Conservation (phyloP, 2,113 vertebrate genomes). For the Alces alces region DNA sequence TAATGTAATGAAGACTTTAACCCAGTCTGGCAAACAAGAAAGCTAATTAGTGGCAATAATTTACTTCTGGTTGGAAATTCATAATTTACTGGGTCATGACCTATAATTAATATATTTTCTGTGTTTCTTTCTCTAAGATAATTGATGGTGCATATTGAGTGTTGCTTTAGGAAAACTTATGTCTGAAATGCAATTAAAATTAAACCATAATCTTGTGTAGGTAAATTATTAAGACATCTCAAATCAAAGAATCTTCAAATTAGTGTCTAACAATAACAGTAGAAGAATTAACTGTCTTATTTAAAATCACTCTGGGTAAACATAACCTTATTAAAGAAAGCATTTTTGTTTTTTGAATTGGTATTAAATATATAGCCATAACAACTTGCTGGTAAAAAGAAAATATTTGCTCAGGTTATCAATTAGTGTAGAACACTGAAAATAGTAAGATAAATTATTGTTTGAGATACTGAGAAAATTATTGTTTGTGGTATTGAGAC, state of each 20-base stretch:
- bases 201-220: slow-evolving; percentile 59
- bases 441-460: neutral
- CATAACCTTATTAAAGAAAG: neutral
- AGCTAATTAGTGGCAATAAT: slow-evolving; percentile 81
- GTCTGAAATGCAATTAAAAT: slow-evolving; percentile 78
- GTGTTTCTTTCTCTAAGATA: slow-evolving; percentile 77
- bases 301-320: slow-evolving; percentile 61
- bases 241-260: slow-evolving; percentile 68
- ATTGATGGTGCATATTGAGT: slow-evolving; percentile 76
- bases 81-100: slow-evolving; percentile 80
- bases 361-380: slow-evolving; percentile 22
- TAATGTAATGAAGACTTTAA: slow-evolving; percentile 74
- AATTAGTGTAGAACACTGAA: neutral
- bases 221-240: slow-evolving; percentile 69
- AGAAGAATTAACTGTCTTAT: slow-evolving; percentile 54
- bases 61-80: slow-evolving; percentile 78
- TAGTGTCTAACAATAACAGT: slow-evolving; percentile 44
- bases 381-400: neutral
- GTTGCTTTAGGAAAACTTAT: slow-evolving; percentile 68
- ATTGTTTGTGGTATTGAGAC: neutral
- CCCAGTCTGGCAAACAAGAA: slow-evolving; percentile 72
- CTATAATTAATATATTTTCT: slow-evolving; percentile 82
- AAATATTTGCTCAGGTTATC: slow-evolving; percentile 22
- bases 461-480: neutral
- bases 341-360: slow-evolving; percentile 22